Percentiles rank a stretch among this genome's conserved stretches.
Conservation (phyloP, 2,888 invertebrate genomes). For the Mystacides longicornis region DNA sequence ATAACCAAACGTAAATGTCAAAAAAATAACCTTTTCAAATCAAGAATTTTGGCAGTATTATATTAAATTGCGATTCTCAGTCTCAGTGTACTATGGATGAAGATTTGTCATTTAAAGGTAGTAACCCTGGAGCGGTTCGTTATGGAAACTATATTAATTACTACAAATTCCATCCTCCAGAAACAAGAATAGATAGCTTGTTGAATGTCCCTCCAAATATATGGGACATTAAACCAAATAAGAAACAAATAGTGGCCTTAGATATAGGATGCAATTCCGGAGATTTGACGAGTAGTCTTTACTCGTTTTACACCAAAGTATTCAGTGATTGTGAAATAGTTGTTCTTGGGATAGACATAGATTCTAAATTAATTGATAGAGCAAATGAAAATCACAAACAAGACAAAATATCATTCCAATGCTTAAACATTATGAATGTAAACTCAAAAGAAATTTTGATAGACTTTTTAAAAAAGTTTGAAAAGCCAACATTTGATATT, state of each 20-base stretch:
- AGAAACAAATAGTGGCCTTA: constrained; percentile 41
- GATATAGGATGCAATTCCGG: constrained; percentile 79
- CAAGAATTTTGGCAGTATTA: no score
- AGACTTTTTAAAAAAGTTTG: constrained; percentile 40
- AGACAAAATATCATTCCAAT: constrained; percentile 46
- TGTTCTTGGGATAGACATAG: constrained; percentile 69
- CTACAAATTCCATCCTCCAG: constrained; percentile 70
- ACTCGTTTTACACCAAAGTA: constrained; percentile 43
- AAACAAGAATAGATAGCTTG: constrained; percentile 58
- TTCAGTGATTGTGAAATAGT: constrained; percentile 35
- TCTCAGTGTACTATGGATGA: constrained; percentile 15
- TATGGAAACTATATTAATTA: constrained; percentile 85
- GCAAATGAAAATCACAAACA: constrained; percentile 49
- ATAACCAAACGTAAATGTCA: no score
- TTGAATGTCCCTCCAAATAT: constrained; percentile 42
- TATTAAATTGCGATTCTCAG: no score
- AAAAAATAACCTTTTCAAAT: no score
- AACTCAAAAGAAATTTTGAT: constrained; percentile 36
- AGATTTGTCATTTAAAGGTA: constrained; percentile 42
- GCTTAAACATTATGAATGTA: constrained; percentile 53
- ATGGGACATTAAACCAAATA: constrained; percentile 29
- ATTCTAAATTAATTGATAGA: constrained; percentile 59
- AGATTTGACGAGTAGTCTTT: constrained; percentile 57
- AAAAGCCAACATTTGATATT: constrained; percentile 52
- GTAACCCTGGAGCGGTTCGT: constrained; percentile 69